Evolutionary conservation across 2,113 vertebrate genomes (phyloP).

Genomic region (Neodon shergylaensis): DNA sequence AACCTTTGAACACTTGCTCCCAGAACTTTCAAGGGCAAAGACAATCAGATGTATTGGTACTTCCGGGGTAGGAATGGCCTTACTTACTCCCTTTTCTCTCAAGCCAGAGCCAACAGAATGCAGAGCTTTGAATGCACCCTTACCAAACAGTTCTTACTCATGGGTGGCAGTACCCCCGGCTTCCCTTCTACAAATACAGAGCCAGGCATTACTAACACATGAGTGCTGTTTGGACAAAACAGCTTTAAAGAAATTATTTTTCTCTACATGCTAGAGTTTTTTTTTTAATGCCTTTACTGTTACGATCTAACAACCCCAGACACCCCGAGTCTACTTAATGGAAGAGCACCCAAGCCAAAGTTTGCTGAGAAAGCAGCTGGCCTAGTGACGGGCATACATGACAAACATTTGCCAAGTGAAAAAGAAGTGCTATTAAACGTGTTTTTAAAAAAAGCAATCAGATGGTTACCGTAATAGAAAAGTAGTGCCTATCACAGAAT

Average conservation of each 20-base stretch:
- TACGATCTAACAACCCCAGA: slow-evolving; percentile 38
- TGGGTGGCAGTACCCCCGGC: neutral
- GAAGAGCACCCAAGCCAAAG: slow-evolving; percentile 31
- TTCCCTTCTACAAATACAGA: neutral
- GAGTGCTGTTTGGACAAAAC: neutral
- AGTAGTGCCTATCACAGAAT: slow-evolving; percentile 82
- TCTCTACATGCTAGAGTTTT: neutral
- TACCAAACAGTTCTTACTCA: neutral
- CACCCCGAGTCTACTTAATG: slow-evolving; percentile 37
- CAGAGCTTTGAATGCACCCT: neutral
- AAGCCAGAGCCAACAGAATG: slow-evolving; percentile 35
- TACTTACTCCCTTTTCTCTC: slow-evolving; percentile 39
- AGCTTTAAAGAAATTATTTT: slow-evolving; percentile 50
- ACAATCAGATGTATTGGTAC: neutral
- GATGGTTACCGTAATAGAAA: slow-evolving; percentile 71
- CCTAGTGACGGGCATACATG: neutral
- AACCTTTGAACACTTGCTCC: slow-evolving; percentile 29
- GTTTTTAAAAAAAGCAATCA: neutral
- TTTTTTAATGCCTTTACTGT: neutral
- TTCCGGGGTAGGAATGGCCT: neutral
- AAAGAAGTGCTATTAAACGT: slow-evolving; percentile 39
- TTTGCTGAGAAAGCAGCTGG: slow-evolving; percentile 50
- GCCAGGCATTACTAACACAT: neutral
- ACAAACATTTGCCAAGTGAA: slow-evolving; percentile 60
- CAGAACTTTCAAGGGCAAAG: slow-evolving; percentile 37